These are phyloP conservation scores for Orthosia cruda DNA, from an alignment of 2,888 invertebrate genomes.

Conservation along the genomic window DNA sequence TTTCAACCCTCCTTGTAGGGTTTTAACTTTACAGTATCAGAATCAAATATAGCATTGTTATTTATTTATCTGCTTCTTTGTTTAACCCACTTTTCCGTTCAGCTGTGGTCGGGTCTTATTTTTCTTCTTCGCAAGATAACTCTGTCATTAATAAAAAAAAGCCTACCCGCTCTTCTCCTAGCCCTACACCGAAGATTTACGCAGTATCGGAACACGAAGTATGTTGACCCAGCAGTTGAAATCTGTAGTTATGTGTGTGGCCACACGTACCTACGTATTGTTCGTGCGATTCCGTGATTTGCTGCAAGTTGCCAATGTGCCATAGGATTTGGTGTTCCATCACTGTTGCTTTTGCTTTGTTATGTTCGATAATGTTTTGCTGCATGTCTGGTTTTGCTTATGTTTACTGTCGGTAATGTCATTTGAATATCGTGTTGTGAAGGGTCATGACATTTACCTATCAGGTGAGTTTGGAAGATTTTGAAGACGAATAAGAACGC, in stretches of 20 bases:
- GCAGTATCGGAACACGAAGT: conserved; percentile 79
- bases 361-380: conserved; percentile 24
- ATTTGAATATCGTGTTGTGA: background rate
- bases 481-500: background rate
- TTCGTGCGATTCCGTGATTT: conserved; percentile 61
- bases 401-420: background rate
- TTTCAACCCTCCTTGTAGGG: no score
- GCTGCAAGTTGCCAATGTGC: conserved; percentile 51
- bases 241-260: conserved; percentile 77
- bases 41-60: no score
- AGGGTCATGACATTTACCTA: background rate
- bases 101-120: no score
- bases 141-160: no score
- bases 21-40: no score
- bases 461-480: no score
- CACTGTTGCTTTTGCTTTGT: conserved; percentile 37
- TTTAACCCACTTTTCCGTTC: no score
- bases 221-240: conserved; percentile 82
- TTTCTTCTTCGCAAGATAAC: no score
- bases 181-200: conserved; percentile 82
- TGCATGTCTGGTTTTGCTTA: conserved; percentile 7
- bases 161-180: conserved; percentile 60
- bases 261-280: conserved; percentile 60
- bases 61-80: no score
- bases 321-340: conserved; percentile 31